Evolutionary conservation across 2,888 invertebrate genomes (phyloP).

Genomic region (Esperia sulphurella): DNA sequence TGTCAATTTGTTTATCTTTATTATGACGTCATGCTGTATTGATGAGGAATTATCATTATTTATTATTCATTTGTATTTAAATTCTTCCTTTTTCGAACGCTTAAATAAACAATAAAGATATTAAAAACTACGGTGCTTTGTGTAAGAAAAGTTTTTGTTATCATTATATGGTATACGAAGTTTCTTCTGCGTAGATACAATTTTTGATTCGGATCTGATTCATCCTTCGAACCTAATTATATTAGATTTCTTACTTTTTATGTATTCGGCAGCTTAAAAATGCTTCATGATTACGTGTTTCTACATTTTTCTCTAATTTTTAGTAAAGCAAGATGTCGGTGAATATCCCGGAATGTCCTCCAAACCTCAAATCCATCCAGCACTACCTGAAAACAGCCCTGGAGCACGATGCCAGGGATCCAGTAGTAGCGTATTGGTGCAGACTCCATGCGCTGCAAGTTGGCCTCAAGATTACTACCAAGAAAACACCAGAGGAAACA

Average conservation of each 20-base stretch:
- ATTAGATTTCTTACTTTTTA: not conserved
- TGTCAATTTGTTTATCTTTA: no score
- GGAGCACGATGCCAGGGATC: constrained; percentile 94
- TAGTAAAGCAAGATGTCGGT: constrained; percentile 31
- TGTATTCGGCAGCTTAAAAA: no score
- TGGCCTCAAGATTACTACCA: constrained; percentile 87
- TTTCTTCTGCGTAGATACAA: no score
- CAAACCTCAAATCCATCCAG: constrained; percentile 89
- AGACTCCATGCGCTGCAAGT: constrained; percentile 94
- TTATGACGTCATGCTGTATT: no score
- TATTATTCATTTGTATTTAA: no score
- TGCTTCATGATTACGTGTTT: no score
- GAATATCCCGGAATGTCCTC: constrained; percentile 83
- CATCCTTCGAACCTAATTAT: not conserved
- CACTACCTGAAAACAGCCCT: constrained; percentile 94
- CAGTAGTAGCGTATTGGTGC: constrained; percentile 95
- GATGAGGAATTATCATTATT: no score
- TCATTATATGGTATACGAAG: no score
- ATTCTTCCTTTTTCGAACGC: no score
- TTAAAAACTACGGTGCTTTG: no score
- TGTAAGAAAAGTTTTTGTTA: no score
- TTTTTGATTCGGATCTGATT: not conserved
- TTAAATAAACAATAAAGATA: no score
- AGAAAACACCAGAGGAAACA: constrained; percentile 91
- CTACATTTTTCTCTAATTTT: not conserved